Base-by-base conservation (phyloP, 2,888 invertebrate genomes). In the Anaspis maculata region DNA sequence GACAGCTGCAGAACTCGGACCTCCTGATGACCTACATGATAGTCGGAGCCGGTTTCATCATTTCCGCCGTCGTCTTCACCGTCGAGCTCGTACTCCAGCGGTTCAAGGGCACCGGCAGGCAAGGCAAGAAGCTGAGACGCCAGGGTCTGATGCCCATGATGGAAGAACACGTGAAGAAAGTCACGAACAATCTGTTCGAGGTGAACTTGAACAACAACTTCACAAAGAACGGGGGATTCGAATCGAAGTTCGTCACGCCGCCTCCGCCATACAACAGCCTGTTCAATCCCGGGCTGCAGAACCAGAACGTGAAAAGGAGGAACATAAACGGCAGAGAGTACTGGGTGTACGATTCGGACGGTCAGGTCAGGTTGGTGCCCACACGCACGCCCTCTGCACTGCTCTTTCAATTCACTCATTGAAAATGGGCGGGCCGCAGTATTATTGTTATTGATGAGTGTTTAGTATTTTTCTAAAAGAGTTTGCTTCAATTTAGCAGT, bases 21-120 rank as follows among this genome's bases (percentile, higher is more conserved):
- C 71, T 90, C 1, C 61, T 75, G 48, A 80, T 87, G 71, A 89
- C 89, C 0, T 90, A 88, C 52, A 68, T 79, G 45, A 79, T 88
- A 2, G 83, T 87, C 57, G 65, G 74, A 1, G 67, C 72, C 1
- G 89, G 89, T 0, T 74, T 87, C 32, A 67, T 69, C 0, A 70
- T 81, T 1, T 77, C 83, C 0, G 52, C 72, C 2, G 66, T 76
- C 0, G 70, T 79, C 0, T 87, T 88, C 52, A 56, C 74, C 15
- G 68, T 72, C 4, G 88, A 89, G 69, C 64, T 82, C 7, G 24
- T 58, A 13, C 37, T 34, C 13, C 32, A 16, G 23, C 37, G 29
- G 32, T 30, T 30, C 12, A 22, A 21, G 25, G 24, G 15, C 2
- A 15, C 9, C 27, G 12, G 13, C 23, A 13, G 11, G 7, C 32